Evolutionary conservation across 2,797 vertebrate species (phyloP).

Genomic region (Botia kubotai): DNA sequence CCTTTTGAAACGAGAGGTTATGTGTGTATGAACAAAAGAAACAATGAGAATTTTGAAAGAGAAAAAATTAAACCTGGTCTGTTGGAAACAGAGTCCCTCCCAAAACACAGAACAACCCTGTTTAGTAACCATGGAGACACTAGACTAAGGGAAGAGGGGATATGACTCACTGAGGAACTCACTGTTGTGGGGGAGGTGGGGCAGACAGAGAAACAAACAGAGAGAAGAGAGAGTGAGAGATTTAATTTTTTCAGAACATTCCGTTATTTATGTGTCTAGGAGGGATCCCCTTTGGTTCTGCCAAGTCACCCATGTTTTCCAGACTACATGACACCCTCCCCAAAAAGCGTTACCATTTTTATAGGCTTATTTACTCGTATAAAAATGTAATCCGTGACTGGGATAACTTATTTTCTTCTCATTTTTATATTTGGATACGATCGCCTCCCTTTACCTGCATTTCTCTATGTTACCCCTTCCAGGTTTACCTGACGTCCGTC

Average conservation of each 20-base stretch:
- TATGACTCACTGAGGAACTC: slow-evolving; percentile 49
- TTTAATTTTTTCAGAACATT: slow-evolving; percentile 57
- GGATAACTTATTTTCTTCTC: neutral
- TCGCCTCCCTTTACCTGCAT: neutral
- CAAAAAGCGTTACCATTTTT: neutral
- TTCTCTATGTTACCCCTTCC: neutral
- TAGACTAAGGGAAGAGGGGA: slow-evolving; percentile 36
- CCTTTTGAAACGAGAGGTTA: slow-evolving; percentile 38
- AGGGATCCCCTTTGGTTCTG: slow-evolving; percentile 49
- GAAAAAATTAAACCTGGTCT: slow-evolving; percentile 6
- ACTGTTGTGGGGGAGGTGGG: slow-evolving; percentile 32
- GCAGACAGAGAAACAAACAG: slow-evolving; percentile 42
- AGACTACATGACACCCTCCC: neutral
- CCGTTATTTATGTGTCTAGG: slow-evolving; percentile 65
- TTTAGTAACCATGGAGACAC: slow-evolving; percentile 58
- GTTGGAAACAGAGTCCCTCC: slow-evolving; percentile 25
- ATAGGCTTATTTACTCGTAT: neutral
- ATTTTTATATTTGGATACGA: neutral
- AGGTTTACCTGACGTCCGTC: slow-evolving; percentile 49
- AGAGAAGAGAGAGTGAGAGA: slow-evolving; percentile 45
- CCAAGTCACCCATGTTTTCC: slow-evolving; percentile 37
- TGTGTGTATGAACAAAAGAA: slow-evolving; percentile 32
- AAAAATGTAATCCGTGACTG: neutral
- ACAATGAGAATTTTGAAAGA: slow-evolving; percentile 3
- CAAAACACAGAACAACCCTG: slow-evolving; percentile 44